Percentiles rank a stretch among this genome's conserved stretches.
phyloP scores from a whole-genome alignment of 2,797 vertebrate genomes.

The Galagoides demidoff region DNA sequence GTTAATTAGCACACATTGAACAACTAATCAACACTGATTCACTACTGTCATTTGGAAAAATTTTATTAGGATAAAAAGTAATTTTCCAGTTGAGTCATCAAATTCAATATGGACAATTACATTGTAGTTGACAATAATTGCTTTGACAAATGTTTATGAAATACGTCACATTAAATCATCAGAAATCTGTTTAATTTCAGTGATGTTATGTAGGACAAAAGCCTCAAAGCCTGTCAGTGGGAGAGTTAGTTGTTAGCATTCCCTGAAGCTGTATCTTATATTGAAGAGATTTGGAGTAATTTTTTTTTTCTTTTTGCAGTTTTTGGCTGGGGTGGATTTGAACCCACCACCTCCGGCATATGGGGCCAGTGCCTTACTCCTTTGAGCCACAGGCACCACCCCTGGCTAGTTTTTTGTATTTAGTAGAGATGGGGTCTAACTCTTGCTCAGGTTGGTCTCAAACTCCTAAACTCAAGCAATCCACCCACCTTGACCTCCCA shows the following conservation, averaged over 20 bases:
- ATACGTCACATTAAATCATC: conserved; percentile 71
- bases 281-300: neutral
- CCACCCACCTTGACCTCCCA: too few species aligned
- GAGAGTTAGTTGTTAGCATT: neutral
- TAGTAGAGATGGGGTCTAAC: too few species aligned
- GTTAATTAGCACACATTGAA: conserved; percentile 84
- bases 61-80: conserved; percentile 82
- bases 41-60: conserved; percentile 77
- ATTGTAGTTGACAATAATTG: conserved; percentile 79
- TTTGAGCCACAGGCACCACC: too few species aligned
- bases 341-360: too few species aligned
- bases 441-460: too few species aligned
- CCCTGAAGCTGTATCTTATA: neutral
- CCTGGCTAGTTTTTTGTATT: too few species aligned
- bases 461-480: too few species aligned
- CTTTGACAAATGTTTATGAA: conserved; percentile 83
- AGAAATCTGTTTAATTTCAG: conserved; percentile 62
- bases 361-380: too few species aligned
- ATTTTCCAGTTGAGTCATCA: conserved; percentile 85
- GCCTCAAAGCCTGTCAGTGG: neutral
- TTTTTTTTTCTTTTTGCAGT: too few species aligned
- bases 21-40: conserved; percentile 80
- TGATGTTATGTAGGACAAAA: neutral
- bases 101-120: conserved; percentile 78
- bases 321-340: too few species aligned